Evolutionary conservation across 2,797 vertebrate genomes (phyloP), one percentile per base, ranked within the genome.

Genomic region (Hippoglossus hippoglossus): DNA sequence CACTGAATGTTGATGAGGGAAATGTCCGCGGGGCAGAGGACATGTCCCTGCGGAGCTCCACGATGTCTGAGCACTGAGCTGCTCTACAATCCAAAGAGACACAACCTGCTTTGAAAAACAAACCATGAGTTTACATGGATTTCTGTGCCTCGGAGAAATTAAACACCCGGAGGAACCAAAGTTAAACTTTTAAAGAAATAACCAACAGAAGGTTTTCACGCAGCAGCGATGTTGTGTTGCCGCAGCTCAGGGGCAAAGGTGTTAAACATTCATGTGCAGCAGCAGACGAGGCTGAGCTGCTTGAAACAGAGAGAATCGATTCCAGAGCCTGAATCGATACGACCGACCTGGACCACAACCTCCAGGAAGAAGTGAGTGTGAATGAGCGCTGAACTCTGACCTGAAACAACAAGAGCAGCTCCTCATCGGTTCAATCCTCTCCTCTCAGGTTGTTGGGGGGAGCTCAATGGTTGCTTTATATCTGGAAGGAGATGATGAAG

Each of bases 191-290:
- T 61, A 49, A 21, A 28, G 0, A 52, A 54, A 56, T 19, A 66
- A 55, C 56, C 59, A n/a, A 24, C 26, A 49, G 24, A 24, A 24
- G 24, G 24, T 24, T 24, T 24, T 24, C 24, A 49, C 22, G 22
- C 22, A 22, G 22, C 22, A 22, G 22, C 22, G 24, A 24, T 24
- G 24, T 24, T 71, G 24, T 61, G 73, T 74, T n/a, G n/a, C n/a
- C n/a, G 36, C 56, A 11, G 79, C 85, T 76, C 8, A 4, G 31
- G 82, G 80, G 79, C 73, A 83, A 60, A 82, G 10, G 2, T 76
- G 82, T 89, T 55, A 83, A 88, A 76, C 39, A 80, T 87, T 65
- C 56, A 87, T 78, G 63, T 49, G 73, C 73, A 71, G 81, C 63
- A 1, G 44, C 80, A 87, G 73, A 80, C 34, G 63, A 31, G 50